phyloP scores from a whole-genome alignment of 2,113 vertebrate genomes.

The Ophiodon elongatus region DNA sequence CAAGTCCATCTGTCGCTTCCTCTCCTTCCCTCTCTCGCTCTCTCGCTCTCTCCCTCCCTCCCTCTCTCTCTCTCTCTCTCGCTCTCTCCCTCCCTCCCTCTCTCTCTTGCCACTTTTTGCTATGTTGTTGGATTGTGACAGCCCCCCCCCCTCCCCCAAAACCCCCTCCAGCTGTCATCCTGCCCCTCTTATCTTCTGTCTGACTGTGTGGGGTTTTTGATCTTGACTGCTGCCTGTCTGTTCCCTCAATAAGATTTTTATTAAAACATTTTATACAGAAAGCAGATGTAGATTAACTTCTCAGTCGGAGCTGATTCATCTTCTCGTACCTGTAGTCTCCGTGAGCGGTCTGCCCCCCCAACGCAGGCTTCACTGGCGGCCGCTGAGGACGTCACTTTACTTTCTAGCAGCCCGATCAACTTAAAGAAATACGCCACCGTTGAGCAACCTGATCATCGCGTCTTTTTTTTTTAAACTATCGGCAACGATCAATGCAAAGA shows the following conservation, averaged over 20 bases:
- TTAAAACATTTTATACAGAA: not conserved
- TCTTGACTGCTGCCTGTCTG: conserved; percentile 22
- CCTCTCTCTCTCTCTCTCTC: conserved; percentile 21
- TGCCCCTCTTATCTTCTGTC: conserved; percentile 27
- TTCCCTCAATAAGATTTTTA: not conserved
- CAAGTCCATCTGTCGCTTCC: conserved; percentile 55
- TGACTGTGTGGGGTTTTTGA: conserved; percentile 49
- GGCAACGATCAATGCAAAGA: not conserved
- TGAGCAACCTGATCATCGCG: not conserved
- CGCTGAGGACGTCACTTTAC: not conserved
- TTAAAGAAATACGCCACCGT: not conserved
- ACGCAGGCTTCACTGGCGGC: not conserved
- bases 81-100: conserved; percentile 3
- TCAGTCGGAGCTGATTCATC: not conserved
- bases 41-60: too few relatives aligned
- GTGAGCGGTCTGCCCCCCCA: not conserved
- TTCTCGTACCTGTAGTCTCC: not conserved
- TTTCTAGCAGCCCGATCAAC: not conserved
- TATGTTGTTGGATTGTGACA: conserved; percentile 45
- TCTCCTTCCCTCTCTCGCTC: conserved; percentile 35
- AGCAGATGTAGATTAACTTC: not conserved
- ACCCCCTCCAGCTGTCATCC: conserved; percentile 54
- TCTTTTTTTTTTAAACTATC: not conserved
- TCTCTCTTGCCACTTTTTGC: conserved; percentile 30
- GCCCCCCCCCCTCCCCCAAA: conserved; percentile 34